phyloP scores from a whole-genome alignment of 2,113 vertebrate species.

The Plestiodon gilberti region DNA sequence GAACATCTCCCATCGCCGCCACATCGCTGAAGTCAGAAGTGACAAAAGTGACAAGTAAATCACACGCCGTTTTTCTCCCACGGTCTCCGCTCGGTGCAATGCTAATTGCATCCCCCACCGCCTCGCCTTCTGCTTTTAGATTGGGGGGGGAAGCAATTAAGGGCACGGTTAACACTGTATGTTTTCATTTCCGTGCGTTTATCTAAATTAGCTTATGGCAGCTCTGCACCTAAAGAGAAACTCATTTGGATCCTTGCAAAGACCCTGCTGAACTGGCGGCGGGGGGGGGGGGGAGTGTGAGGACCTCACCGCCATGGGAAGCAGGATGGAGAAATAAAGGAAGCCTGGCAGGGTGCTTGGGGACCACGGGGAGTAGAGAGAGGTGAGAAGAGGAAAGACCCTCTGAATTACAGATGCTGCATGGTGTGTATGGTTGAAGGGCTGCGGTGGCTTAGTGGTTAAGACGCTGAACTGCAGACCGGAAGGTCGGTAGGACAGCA shows the following conservation, averaged over 20 bases:
- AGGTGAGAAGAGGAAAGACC: too few species aligned
- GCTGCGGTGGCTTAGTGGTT: too few species aligned
- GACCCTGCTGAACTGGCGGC: constrained; percentile 12
- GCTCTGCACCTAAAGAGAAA: constrained; percentile 25
- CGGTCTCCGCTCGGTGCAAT: constrained; percentile 16
- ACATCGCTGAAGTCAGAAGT: constrained; percentile 22
- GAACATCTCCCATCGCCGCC: constrained; percentile 23
- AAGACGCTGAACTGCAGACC: too few species aligned
- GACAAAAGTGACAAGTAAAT: background rate
- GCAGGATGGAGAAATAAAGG: background rate
- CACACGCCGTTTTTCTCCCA: constrained; percentile 26
- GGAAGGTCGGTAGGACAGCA: too few species aligned
- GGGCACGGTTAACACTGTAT: constrained; percentile 2
- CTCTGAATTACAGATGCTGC: too few species aligned
- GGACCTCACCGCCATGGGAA: background rate
- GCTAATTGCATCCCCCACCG: constrained; percentile 27
- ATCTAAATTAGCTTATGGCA: constrained; percentile 57
- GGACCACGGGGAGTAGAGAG: too few species aligned
- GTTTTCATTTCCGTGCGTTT: constrained; percentile 44
- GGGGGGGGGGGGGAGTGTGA: background rate
- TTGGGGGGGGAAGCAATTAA: constrained; percentile 40
- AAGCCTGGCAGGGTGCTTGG: too few species aligned
- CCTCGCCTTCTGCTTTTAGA: background rate
- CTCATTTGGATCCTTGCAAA: background rate
- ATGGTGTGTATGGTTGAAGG: too few species aligned